Evolutionary conservation across 2,888 invertebrate species (phyloP).

Genomic region (Abrostola triplasia): DNA sequence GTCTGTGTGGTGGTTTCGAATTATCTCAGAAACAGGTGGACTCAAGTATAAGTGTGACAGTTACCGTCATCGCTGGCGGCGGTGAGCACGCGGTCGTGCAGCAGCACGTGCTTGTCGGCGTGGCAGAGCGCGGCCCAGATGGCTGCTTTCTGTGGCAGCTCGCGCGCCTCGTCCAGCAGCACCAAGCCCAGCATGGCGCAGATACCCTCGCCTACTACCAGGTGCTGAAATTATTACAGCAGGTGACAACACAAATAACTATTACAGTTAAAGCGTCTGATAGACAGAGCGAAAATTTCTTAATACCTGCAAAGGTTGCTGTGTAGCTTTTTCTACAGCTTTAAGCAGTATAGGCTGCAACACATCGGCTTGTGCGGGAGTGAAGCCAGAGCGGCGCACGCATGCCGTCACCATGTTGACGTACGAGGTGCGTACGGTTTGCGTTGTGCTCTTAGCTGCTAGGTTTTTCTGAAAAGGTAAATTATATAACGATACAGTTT

Average conservation of each 20-base stretch:
- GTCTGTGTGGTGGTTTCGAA: too few species aligned
- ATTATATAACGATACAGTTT: too few species aligned
- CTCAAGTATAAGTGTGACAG: conserved; percentile 1
- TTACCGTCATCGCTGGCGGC: conserved; percentile 91
- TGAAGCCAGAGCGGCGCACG: conserved; percentile 89
- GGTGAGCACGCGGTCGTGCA: conserved; percentile 94
- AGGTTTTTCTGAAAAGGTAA: conserved; percentile 89
- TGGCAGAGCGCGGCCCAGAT: conserved; percentile 93
- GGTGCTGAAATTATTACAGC: conserved; percentile 59
- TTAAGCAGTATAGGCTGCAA: conserved; percentile 90
- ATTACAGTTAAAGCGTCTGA: conserved; percentile 81
- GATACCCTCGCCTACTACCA: conserved; percentile 78
- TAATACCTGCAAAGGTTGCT: conserved; percentile 91
- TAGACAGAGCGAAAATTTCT: background rate
- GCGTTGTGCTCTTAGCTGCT: conserved; percentile 92
- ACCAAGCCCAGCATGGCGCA: conserved; percentile 75
- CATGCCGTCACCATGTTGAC: conserved; percentile 92
- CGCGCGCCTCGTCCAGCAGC: conserved; percentile 63
- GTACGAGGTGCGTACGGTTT: conserved; percentile 93
- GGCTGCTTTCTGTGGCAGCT: conserved; percentile 66
- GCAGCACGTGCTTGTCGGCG: conserved; percentile 93
- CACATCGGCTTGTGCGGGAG: conserved; percentile 69
- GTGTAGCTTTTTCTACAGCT: conserved; percentile 92
- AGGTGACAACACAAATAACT: conserved; percentile 65
- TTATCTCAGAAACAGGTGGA: too few species aligned